Base-by-base conservation (phyloP, 2,797 vertebrate species). In the Pseudochromis fuscus region DNA sequence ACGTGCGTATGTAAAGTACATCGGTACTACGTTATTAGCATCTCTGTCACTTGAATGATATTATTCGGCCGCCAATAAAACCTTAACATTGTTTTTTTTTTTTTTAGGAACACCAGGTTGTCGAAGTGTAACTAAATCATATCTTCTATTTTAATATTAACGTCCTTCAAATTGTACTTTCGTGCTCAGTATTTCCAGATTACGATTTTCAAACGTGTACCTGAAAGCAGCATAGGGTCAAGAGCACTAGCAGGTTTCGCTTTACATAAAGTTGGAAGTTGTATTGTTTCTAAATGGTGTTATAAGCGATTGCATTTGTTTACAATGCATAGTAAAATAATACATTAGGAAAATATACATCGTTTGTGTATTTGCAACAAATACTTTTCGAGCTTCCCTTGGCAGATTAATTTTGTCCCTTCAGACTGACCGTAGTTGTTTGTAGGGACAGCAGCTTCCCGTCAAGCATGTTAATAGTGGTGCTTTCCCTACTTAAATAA, bases 381-480 rank as follows among this genome's bases (percentile, higher is more conserved):
- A n/a, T n/a, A n/a, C n/a, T n/a, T n/a, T n/a, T n/a, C n/a, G n/a
- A n/a, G n/a, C n/a, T n/a, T n/a, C n/a, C n/a, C n/a, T n/a, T n/a
- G 15, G 7, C 13, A 24, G 8, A 30, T 2, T 2, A 27, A 0
- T 21, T 88, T 78, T 89, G 89, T 87, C 83, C 87, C 33, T 80
- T 1, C 2, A 0, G 67, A 27, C 44, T 31, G 0, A 1, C 89
- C 86, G 85, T 92, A 87, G 72, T 73, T 71, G 37, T 66, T 31
- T 67, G n/a, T 25, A 8, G 16, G 7, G 11, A 1, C 8, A 11
- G 0, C 11, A 21, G 24, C 21, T 5, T 35, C 3, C 40, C 10
- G 44, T 25, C 1, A 7, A 8, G 4, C 11, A 1, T 7, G 38
- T 7, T 23, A 2, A 4, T 4, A 15, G 0, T 9, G 6, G 7